A percentile compares a stretch with the other conserved stretches of the same genome.
These are phyloP conservation scores for Conger conger DNA, from an alignment of 2,113 vertebrate genomes.

Conservation along the genomic window DNA sequence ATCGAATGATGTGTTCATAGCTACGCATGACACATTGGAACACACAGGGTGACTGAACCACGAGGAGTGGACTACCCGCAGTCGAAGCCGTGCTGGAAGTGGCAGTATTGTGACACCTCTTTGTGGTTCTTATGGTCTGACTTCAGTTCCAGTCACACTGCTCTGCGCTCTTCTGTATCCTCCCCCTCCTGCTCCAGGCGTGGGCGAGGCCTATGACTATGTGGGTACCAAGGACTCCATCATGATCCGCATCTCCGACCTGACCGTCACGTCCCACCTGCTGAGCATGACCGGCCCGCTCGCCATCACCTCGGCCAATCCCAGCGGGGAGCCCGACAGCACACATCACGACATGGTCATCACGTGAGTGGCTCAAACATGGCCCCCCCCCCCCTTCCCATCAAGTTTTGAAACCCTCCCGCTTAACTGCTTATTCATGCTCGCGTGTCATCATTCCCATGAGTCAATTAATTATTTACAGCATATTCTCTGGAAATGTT, in stretches of 20 bases:
- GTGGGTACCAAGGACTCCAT: slow-evolving; percentile 45
- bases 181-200: slow-evolving; percentile 7
- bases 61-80: background rate
- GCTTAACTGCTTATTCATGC: no score
- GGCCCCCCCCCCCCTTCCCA: background rate
- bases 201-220: slow-evolving; percentile 37
- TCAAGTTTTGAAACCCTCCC: no score
- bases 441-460: no score
- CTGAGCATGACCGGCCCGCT: slow-evolving; percentile 42
- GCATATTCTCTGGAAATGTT: no score
- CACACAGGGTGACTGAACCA: background rate
- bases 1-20: no score
- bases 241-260: slow-evolving; percentile 46
- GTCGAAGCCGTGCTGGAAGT: background rate
- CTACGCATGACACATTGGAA: background rate
- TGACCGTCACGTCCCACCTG: slow-evolving; percentile 40
- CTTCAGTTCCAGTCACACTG: background rate
- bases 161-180: background rate
- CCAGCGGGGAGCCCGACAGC: slow-evolving; percentile 42
- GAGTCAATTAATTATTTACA: no score
- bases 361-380: slow-evolving; percentile 31
- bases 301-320: slow-evolving; percentile 46
- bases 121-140: background rate
- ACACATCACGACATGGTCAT: slow-evolving; percentile 45
- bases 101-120: background rate